Evolutionary conservation across 1,140 invertebrate species (phyloP).

Genomic region (Ectropis grisescens): DNA sequence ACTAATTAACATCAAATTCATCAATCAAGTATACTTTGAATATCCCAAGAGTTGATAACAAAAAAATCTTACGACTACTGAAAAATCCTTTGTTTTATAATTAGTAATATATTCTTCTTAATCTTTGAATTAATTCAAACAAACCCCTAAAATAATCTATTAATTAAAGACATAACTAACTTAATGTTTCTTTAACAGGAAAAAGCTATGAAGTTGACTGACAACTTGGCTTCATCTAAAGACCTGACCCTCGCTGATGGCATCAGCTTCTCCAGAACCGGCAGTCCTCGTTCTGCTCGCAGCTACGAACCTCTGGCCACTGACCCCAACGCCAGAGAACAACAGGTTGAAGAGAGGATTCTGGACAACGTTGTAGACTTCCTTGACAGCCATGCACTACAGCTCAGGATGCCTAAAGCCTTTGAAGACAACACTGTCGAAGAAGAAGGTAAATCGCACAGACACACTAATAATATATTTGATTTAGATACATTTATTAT

Average conservation of each 20-base stretch:
- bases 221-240: conserved; percentile 48
- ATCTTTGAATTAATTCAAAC: no score
- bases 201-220: conserved; percentile 58
- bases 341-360: conserved; percentile 69
- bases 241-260: conserved; percentile 45
- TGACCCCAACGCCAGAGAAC: conserved; percentile 48
- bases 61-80: no score
- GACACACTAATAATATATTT: no score
- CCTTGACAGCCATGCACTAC: conserved; percentile 81
- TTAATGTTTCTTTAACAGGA: conserved; percentile 31
- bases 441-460: conserved; percentile 76
- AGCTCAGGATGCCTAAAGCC: conserved; percentile 81
- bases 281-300: conserved; percentile 45
- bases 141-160: no score
- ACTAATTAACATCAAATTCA: no score
- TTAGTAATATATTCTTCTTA: no score
- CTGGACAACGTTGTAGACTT: conserved; percentile 83
- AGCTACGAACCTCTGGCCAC: conserved; percentile 50
- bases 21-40: no score
- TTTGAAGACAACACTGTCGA: conserved; percentile 76
- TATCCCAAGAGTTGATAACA: no score
- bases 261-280: conserved; percentile 41
- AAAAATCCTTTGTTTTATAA: no score
- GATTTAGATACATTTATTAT: no score
- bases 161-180: no score